These are phyloP conservation scores for Lydus trimaculatus DNA, from an alignment of 2,888 invertebrate genomes.

Conservation along the genomic window DNA sequence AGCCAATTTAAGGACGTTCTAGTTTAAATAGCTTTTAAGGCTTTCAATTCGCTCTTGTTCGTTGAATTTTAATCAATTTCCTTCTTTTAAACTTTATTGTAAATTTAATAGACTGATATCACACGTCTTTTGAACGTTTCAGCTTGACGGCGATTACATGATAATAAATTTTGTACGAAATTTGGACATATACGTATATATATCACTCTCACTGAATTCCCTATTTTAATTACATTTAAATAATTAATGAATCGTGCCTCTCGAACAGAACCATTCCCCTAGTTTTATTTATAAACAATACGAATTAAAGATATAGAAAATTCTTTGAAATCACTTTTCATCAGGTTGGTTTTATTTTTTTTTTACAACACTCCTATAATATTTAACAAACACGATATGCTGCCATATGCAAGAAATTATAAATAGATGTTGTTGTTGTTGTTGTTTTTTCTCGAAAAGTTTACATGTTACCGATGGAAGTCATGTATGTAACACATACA, in stretches of 20 bases:
- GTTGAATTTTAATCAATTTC: too few relatives aligned
- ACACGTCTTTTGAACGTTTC: background rate
- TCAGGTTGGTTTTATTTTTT: background rate
- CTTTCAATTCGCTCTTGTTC: too few relatives aligned
- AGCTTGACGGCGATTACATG: background rate
- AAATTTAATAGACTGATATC: background rate
- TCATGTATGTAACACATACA: background rate
- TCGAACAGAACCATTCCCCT: background rate
- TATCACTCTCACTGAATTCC: background rate
- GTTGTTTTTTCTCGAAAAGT: background rate
- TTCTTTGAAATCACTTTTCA: background rate
- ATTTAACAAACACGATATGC: background rate
- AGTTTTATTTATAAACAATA: background rate
- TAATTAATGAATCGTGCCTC: background rate
- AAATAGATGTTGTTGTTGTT: background rate
- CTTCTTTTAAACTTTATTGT: too few relatives aligned
- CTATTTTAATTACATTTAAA: background rate
- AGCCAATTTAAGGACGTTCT: too few relatives aligned
- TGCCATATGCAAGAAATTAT: conserved; percentile 1
- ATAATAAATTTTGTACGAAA: background rate
- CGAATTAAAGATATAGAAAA: background rate
- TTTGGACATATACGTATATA: background rate
- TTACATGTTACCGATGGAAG: background rate
- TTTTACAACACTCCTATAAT: background rate
- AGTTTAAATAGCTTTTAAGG: too few relatives aligned